A percentile compares a stretch with the other conserved stretches of the same genome.
Evolutionary conservation across 2,888 invertebrate genomes (phyloP).

Genomic region (Alentia gelatinosa): DNA sequence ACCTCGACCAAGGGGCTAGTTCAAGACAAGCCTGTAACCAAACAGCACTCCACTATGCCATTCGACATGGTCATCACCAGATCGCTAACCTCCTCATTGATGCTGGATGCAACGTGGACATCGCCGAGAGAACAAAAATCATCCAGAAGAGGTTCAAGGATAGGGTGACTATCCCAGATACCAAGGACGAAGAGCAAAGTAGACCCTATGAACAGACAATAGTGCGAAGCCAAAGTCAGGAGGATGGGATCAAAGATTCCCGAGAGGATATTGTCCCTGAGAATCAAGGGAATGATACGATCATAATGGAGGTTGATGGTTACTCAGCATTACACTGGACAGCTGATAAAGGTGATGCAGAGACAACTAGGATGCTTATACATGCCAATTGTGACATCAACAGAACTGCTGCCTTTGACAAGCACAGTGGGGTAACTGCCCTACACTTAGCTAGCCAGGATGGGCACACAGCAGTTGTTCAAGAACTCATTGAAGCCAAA

Average conservation of each 20-base stretch:
- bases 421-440: conserved; percentile 44
- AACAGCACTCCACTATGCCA: conserved; percentile 64
- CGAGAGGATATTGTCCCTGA: neutral
- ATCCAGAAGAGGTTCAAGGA: neutral
- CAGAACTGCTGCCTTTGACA: conserved; percentile 49
- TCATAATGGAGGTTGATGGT: conserved; percentile 14
- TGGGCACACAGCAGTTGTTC: conserved; percentile 41
- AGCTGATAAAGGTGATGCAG: conserved; percentile 54
- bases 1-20: conserved; percentile 58
- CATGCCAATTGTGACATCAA: conserved; percentile 28
- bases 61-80: conserved; percentile 59
- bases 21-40: conserved; percentile 61
- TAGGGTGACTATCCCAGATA: neutral
- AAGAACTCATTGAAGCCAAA: conserved; percentile 30
- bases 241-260: neutral
- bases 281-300: neutral
- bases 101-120: conserved; percentile 61
- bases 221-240: neutral
- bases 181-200: neutral
- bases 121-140: conserved; percentile 56
- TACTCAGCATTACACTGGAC: conserved; percentile 55
- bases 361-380: neutral
- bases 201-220: neutral
- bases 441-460: conserved; percentile 52
- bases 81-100: conserved; percentile 60